A percentile compares a stretch with the other conserved stretches of the same genome.
These are phyloP conservation scores for Gallinago jamesoni DNA, from an alignment of 2,113 vertebrate species.

Conservation along the genomic window DNA sequence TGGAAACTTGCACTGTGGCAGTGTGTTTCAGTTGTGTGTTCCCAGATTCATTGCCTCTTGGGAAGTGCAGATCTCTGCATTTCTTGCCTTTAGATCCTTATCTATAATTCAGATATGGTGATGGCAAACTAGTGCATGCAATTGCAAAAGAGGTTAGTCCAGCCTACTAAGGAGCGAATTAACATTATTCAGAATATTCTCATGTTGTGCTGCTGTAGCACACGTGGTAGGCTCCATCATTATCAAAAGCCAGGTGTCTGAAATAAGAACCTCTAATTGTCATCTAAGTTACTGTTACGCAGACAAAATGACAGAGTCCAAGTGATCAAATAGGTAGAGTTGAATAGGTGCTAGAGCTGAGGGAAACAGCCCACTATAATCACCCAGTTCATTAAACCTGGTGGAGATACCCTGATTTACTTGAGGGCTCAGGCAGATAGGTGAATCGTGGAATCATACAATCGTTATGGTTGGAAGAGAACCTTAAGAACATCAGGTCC, in stretches of 20 bases:
- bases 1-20: not conserved
- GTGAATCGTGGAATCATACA: not conserved
- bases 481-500: not conserved
- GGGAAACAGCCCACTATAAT: not conserved
- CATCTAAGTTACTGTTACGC: accelerated
- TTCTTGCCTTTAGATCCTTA: not conserved
- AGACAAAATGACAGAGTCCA: not conserved
- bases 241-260: not conserved
- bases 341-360: not conserved
- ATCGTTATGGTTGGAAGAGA: not conserved
- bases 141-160: not conserved
- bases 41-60: not conserved
- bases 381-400: not conserved
- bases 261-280: not conserved
- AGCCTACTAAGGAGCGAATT: not conserved
- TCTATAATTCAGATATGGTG: not conserved
- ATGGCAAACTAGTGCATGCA: not conserved
- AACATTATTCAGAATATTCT: not conserved
- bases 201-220: not conserved
- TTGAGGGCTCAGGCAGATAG: accelerated
- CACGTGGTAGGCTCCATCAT: not conserved
- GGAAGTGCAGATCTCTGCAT: not conserved
- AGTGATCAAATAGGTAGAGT: accelerated
- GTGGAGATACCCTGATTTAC: accelerated
- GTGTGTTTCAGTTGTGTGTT: not conserved